phyloP scores from a whole-genome alignment of 2,888 invertebrate genomes.

The Hirtodrosophila alboralis region DNA sequence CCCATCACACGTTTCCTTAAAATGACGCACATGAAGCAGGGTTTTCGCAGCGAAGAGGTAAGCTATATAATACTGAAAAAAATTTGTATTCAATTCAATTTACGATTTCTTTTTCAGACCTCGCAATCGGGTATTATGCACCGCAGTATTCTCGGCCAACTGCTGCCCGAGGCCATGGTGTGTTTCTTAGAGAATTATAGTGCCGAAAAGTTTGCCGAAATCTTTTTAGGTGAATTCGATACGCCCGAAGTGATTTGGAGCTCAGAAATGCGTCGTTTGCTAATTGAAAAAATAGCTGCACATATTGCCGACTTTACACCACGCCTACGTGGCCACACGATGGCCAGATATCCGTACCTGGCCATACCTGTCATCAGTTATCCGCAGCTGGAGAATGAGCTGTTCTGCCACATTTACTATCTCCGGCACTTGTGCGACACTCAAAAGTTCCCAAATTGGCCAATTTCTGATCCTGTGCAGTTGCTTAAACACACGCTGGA shows the following conservation, averaged over 20 bases:
- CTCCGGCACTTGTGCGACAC: slow-evolving; percentile 97
- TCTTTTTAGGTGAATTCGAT: slow-evolving; percentile 98
- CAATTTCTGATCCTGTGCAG: slow-evolving; percentile 96
- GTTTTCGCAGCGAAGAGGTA: slow-evolving; percentile 96
- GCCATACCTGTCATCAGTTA: slow-evolving; percentile 96
- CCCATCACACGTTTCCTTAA: slow-evolving; percentile 97
- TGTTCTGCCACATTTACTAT: slow-evolving; percentile 99
- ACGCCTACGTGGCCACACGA: slow-evolving; percentile 95
- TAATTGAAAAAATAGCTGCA: slow-evolving; percentile 98
- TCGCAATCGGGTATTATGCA: slow-evolving; percentile 93
- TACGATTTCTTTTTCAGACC: slow-evolving; percentile 57
- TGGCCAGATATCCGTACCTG: slow-evolving; percentile 96
- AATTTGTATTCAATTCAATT: neutral
- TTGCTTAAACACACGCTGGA: slow-evolving; percentile 97
- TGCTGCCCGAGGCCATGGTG: slow-evolving; percentile 99
- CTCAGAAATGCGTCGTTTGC: slow-evolving; percentile 96
- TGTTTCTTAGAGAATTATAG: slow-evolving; percentile 99
- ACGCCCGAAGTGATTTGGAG: slow-evolving; percentile 99
- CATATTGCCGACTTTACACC: slow-evolving; percentile 99
- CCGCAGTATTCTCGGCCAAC: slow-evolving; percentile 95
- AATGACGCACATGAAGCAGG: slow-evolving; percentile 97
- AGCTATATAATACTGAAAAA: no score
- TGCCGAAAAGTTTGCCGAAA: slow-evolving; percentile 98
- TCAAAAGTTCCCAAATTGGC: slow-evolving; percentile 97
- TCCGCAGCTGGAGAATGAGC: slow-evolving; percentile 96